These are phyloP conservation scores for Pardalotus punctatus DNA, from an alignment of 2,113 vertebrate genomes.

Conservation along the genomic window DNA sequence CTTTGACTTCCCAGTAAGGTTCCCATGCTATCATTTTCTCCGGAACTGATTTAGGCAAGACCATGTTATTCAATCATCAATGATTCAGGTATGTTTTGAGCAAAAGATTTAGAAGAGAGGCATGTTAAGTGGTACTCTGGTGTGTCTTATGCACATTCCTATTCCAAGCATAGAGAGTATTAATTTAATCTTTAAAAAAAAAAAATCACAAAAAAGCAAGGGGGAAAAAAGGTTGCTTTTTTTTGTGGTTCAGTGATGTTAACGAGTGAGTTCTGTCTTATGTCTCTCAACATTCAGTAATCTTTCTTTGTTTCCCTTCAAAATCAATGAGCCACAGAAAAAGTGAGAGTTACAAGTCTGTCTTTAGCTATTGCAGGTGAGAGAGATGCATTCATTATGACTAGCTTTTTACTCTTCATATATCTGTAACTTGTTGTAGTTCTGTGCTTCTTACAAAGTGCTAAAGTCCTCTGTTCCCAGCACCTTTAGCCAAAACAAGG, in stretches of 20 bases:
- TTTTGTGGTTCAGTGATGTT: neutral
- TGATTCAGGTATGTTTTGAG: neutral
- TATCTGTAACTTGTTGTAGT: no score
- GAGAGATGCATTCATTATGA: no score
- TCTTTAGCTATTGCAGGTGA: neutral
- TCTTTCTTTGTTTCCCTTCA: neutral
- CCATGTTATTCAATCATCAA: neutral
- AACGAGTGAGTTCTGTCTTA: neutral
- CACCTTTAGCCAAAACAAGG: no score
- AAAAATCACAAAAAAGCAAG: neutral
- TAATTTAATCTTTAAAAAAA: neutral
- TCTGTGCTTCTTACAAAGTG: no score
- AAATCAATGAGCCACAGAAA: neutral
- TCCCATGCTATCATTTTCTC: neutral
- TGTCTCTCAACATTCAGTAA: neutral
- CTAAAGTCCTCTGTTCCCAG: no score
- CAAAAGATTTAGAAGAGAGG: neutral
- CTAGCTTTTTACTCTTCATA: no score
- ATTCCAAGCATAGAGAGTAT: neutral
- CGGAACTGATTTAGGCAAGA: neutral
- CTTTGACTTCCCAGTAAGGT: neutral
- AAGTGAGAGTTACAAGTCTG: neutral
- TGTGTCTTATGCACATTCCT: neutral
- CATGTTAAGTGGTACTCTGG: neutral
- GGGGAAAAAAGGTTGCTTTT: fast-evolving